Evolutionary conservation across 1,140 invertebrate genomes (phyloP).

Genomic region (Bombus superbus): DNA sequence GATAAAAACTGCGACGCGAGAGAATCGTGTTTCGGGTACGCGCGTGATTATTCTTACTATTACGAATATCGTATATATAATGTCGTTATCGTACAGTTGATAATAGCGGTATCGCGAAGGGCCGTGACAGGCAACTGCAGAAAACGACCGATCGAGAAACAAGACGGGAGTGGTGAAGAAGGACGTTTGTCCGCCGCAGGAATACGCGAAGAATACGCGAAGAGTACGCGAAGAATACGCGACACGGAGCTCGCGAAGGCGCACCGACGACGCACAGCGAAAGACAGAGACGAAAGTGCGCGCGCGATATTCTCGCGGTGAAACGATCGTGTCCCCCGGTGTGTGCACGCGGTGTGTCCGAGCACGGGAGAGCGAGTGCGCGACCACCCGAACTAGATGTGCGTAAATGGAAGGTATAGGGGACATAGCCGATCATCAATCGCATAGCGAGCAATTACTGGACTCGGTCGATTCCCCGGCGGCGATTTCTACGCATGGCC

Average conservation of each 20-base stretch:
- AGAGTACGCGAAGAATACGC: not conserved
- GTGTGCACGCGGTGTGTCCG: constrained; percentile 51
- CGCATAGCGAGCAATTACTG: constrained; percentile 84
- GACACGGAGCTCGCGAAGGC: not conserved
- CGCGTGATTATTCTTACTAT: not conserved
- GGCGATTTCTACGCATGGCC: constrained; percentile 84
- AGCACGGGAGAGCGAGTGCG: constrained; percentile 67
- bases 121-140: not conserved
- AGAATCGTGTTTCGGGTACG: constrained; percentile 25
- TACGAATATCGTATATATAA: not conserved
- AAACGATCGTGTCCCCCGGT: not conserved
- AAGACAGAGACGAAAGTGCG: not conserved
- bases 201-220: not conserved
- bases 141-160: not conserved
- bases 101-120: not conserved
- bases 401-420: constrained; percentile 86
- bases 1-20: not conserved
- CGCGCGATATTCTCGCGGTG: not conserved
- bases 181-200: not conserved
- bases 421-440: constrained; percentile 86
- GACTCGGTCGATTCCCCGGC: constrained; percentile 84
- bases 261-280: not conserved
- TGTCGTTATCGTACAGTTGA: not conserved
- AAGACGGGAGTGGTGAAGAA: not conserved
- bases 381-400: constrained; percentile 77